These are phyloP conservation scores for Micromesistius poutassou DNA, from an alignment of 2,797 vertebrate genomes.

Conservation along the genomic window DNA sequence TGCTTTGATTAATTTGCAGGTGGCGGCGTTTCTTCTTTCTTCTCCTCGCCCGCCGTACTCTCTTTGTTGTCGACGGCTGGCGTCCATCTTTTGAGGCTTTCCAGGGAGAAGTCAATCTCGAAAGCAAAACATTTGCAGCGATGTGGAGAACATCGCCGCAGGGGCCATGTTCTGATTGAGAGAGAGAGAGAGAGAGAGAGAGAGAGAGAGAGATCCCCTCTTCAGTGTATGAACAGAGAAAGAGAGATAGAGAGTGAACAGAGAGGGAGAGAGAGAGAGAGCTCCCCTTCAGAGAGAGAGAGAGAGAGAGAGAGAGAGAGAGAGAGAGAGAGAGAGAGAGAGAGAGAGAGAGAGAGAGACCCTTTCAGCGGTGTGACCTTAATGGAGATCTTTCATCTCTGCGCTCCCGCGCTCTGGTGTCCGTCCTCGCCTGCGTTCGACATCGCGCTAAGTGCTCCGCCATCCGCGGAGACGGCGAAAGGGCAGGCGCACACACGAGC, in stretches of 20 bases:
- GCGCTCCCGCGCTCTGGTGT: slow-evolving; percentile 1
- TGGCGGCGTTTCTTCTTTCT: not conserved
- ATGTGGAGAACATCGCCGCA: too few relatives aligned
- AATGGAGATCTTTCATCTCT: slow-evolving; percentile 44
- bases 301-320: too few relatives aligned
- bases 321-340: too few relatives aligned
- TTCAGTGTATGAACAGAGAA: too few relatives aligned
- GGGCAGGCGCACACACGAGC: slow-evolving; percentile 22
- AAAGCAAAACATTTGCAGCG: not conserved
- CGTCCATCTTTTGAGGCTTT: not conserved
- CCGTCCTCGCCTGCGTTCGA: slow-evolving; percentile 31
- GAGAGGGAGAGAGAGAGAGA: too few relatives aligned
- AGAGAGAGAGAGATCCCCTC: too few relatives aligned
- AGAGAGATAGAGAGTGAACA: too few relatives aligned
- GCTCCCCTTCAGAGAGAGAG: too few relatives aligned
- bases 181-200: too few relatives aligned
- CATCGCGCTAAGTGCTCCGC: slow-evolving; percentile 20
- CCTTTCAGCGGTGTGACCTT: not conserved
- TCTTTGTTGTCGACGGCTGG: not conserved
- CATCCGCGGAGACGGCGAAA: slow-evolving; percentile 31
- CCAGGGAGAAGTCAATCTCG: not conserved
- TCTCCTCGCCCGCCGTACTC: not conserved
- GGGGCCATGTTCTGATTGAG: too few relatives aligned
- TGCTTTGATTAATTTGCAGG: not conserved
- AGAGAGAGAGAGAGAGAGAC: too few relatives aligned